Evolutionary conservation across 2,888 invertebrate genomes (phyloP).

Genomic region (Linnaemya tessellans): DNA sequence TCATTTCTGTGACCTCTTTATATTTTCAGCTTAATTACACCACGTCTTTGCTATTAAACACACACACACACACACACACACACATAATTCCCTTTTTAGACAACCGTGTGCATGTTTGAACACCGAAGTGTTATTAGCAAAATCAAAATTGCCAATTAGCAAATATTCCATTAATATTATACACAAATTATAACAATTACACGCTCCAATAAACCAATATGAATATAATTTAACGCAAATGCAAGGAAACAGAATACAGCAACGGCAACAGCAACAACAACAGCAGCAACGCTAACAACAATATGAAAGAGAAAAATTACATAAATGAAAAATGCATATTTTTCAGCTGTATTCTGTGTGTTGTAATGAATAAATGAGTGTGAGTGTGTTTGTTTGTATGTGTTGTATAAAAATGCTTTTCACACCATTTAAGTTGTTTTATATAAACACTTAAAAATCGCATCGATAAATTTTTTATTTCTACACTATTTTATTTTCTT

Average conservation of each 20-base stretch:
- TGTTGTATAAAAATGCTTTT: slow-evolving; percentile 52
- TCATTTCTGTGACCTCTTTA: slow-evolving; percentile 34
- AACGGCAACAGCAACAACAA: slow-evolving; percentile 23
- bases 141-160: slow-evolving; percentile 64
- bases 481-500: slow-evolving; percentile 18
- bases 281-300: neutral
- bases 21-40: slow-evolving; percentile 21
- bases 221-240: slow-evolving; percentile 47
- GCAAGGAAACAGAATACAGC: neutral
- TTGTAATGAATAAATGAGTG: neutral
- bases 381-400: neutral
- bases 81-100: neutral
- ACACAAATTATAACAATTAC: slow-evolving; percentile 59
- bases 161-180: slow-evolving; percentile 60
- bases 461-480: slow-evolving; percentile 59
- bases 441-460: slow-evolving; percentile 54
- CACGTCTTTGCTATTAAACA: slow-evolving; percentile 8
- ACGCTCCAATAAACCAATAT: slow-evolving; percentile 63
- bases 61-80: too few species aligned
- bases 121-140: slow-evolving; percentile 37
- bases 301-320: neutral
- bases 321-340: slow-evolving; percentile 48
- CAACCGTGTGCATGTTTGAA: neutral
- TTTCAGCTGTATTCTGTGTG: slow-evolving; percentile 29
- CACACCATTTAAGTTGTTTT: slow-evolving; percentile 66